Base-by-base conservation (phyloP, 2,113 vertebrate species). In the Dipodomys merriami region DNA sequence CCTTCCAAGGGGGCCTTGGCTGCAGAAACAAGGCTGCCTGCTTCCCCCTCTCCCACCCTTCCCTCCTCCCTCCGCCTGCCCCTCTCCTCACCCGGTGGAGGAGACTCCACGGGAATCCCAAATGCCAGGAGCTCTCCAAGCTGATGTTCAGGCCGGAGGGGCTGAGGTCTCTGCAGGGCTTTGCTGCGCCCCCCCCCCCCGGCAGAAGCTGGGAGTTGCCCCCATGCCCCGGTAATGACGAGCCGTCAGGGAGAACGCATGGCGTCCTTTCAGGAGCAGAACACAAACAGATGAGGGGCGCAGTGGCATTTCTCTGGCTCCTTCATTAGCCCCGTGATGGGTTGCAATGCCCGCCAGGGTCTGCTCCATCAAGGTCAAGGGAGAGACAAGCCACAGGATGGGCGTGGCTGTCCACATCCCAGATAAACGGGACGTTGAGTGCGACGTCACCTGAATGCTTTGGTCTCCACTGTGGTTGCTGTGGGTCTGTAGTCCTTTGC, bases 241-340 rank as follows among this genome's bases (percentile, higher is more conserved):
- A 98, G 93, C 98, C 98, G 98, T 98, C 98, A 98, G 96, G 86
- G 97, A 98, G 98, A 98, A 98, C 97, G 94, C 97, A 97, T 97
- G 97, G 96, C 97, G 97, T 98, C 97, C 98, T 98, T 98, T 98
- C 95, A 96, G 96, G 86, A 76, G 10, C 77, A 64, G 97, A 97
- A 96, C 97, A 96, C 95, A 98, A 97, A 98, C 94, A 97, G 97
- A 98, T 97, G 91, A 96, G 96, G 96, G 95, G 94, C 97, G 97
- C 1, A 2, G 93, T 97, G 97, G 96, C 97, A 97, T 98, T 98
- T 98, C 97, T 97, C 95, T 97, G 97, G 97, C 93, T 96, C 95
- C 96, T 98, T 99, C 98, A 98, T 98, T 98, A 98, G 98, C 96
- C 91, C 96, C 95, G 65, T 94, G 94, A 86, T 97, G 89, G 94